Evolutionary conservation across 1,140 invertebrate species (phyloP).

Genomic region (Drosophila trapezifrons): DNA sequence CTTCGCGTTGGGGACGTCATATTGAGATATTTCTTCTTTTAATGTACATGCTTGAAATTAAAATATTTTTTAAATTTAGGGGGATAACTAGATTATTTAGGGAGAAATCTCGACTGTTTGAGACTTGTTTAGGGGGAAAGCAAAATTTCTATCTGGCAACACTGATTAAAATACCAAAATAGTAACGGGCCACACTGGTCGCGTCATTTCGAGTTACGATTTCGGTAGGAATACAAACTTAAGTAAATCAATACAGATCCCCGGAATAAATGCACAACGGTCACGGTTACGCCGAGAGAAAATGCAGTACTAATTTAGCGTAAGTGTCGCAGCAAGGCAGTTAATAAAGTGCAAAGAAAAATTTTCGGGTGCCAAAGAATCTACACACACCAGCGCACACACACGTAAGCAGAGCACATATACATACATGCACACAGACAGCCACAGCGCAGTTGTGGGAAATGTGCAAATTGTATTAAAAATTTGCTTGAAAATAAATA

Average conservation of each 20-base stretch:
- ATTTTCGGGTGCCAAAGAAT: conserved; percentile 73
- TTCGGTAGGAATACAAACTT: conserved; percentile 43
- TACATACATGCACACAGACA: conserved; percentile 36
- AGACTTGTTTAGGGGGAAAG: too few relatives aligned
- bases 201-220: conserved; percentile 33
- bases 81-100: too few relatives aligned
- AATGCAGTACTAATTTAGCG: conserved; percentile 45
- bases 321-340: conserved; percentile 33
- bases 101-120: too few relatives aligned
- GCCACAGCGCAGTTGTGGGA: conserved; percentile 60
- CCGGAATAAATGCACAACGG: conserved; percentile 22
- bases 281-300: conserved; percentile 13
- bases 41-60: too few relatives aligned
- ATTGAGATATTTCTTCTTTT: too few relatives aligned
- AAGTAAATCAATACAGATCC: conserved; percentile 55
- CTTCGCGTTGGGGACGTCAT: too few relatives aligned
- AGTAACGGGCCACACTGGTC: conserved; percentile 27
- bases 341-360: conserved; percentile 39
- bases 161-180: conserved; percentile 11
- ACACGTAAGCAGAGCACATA: conserved; percentile 36
- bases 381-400: conserved; percentile 45
- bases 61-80: too few relatives aligned
- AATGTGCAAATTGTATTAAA: conserved; percentile 74
- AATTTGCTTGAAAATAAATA: conserved; percentile 56
- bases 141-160: too few relatives aligned